Evolutionary conservation across 2,113 vertebrate genomes (phyloP).

Genomic region (Pterocles burchelli): DNA sequence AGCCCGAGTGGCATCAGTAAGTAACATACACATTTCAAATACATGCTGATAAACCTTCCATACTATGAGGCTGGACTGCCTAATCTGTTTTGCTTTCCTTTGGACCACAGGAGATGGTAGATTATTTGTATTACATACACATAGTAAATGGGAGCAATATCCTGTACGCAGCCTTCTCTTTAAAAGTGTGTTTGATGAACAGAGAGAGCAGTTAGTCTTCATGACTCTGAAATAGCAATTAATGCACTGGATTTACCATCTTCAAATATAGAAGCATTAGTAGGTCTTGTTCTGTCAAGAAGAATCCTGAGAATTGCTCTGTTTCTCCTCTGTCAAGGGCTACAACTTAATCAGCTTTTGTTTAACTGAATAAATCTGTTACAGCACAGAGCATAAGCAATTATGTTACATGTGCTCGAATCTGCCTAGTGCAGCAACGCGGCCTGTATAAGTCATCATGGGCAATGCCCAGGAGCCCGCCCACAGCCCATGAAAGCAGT

Average conservation of each 20-base stretch:
- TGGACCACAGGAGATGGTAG: neutral
- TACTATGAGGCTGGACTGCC: neutral
- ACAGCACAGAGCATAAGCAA: neutral
- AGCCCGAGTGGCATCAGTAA: neutral
- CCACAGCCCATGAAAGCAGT: neutral
- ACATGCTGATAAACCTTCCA: neutral
- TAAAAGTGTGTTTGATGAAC: neutral
- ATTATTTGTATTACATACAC: neutral
- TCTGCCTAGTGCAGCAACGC: neutral
- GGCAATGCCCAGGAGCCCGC: neutral
- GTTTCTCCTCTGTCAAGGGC: neutral
- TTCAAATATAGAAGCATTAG: neutral
- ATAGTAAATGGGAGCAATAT: neutral
- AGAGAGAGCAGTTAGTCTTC: neutral
- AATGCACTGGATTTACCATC: neutral
- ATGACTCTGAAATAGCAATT: neutral
- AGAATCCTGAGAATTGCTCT: neutral
- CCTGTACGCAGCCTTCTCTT: neutral
- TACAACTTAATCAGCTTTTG: neutral
- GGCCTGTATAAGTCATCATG: neutral
- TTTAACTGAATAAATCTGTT: constrained; percentile 10
- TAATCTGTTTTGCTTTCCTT: neutral
- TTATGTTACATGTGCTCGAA: neutral
- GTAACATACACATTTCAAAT: neutral
- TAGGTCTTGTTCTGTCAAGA: neutral